Evolutionary conservation across 2,113 vertebrate genomes (phyloP), one percentile per base, ranked within the genome.

Genomic region (Xenopus tropicalis): DNA sequence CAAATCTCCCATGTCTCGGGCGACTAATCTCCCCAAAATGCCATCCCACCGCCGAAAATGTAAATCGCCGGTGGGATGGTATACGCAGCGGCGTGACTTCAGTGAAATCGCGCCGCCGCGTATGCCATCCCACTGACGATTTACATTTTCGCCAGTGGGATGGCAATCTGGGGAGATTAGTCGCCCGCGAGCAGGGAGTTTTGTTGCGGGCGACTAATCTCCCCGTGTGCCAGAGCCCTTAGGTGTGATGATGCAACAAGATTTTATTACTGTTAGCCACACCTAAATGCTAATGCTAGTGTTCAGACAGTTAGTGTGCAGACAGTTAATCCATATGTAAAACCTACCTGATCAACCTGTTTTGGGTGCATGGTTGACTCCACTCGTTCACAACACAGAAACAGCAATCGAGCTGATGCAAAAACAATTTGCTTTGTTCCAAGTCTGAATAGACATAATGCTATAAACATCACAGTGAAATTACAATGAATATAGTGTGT

Each of bases 251-350:
- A 37, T 37, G 29, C 29, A 37, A 37, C 5, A 19, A 19, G 54
- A 25, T 65, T 72, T 72, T 44, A 22, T 22, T 44, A 56, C 14
- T 72, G 16, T 68, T 62, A n/a, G 22, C 44, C 66, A 52, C 58
- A 44, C 73, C 73, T 66, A 17, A 48, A 57, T 43, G 44, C 73
- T 61, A 51, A 37, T 23, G n/a, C 62, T 43, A n/a, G 42, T 42
- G 43, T 52, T 20, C 65, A 74, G 72, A 68, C 57, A 61, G 29
- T 37, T 37, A 2, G 57, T 69, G 24, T 69, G 66, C 58, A 75
- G 72, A 75, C 72, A 69, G 72, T 69, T 75, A 75, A 75, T 75
- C 73, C 59, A 19, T 75, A 66, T 76, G 57, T 69, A 44, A 66
- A 69, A 44, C 29, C 46, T 63, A 63, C 46, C 62, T 69, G 73